Percentiles rank a stretch among this genome's conserved stretches.
Evolutionary conservation across 2,888 invertebrate species (phyloP).

Genomic region (Ecdyonurus torrentis): DNA sequence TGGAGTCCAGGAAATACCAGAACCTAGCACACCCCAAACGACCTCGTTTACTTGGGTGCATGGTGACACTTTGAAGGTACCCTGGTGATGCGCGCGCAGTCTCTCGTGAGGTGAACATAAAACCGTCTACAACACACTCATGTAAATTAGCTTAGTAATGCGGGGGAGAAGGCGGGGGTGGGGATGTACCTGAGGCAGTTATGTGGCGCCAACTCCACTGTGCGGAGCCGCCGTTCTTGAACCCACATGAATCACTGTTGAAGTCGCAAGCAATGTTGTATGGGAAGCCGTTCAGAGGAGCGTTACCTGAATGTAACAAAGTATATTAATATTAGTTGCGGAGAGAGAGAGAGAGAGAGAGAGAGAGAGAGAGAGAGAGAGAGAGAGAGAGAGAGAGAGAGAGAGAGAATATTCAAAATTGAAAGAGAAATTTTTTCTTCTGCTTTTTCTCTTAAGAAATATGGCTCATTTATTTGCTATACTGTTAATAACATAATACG

Average conservation of each 20-base stretch:
- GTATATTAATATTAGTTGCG: too few relatives aligned
- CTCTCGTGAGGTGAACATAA: background rate
- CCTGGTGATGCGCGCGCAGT: background rate
- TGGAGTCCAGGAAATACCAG: slow-evolving; percentile 15
- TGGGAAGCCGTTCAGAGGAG: slow-evolving; percentile 16
- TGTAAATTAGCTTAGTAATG: background rate
- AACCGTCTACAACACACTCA: background rate
- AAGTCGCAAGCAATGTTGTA: slow-evolving; percentile 18
- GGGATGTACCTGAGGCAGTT: slow-evolving; percentile 14
- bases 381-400: too few relatives aligned
- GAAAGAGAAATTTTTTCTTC: too few relatives aligned
- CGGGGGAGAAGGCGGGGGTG: background rate
- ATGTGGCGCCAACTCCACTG: slow-evolving; percentile 18
- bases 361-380: too few relatives aligned
- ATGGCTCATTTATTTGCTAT: too few relatives aligned
- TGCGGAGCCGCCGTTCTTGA: slow-evolving; percentile 17
- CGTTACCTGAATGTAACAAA: slow-evolving; percentile 13
- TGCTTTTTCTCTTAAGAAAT: too few relatives aligned
- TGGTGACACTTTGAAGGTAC: background rate
- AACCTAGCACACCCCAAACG: slow-evolving; percentile 18
- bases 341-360: too few relatives aligned
- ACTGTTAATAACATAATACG: too few relatives aligned
- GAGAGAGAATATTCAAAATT: too few relatives aligned
- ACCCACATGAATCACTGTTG: slow-evolving; percentile 19
- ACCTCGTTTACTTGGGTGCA: slow-evolving; percentile 7